A percentile compares a stretch with the other conserved stretches of the same genome.
phyloP scores from a whole-genome alignment of 2,888 invertebrate species.

The Trichogramma dendrolimi region DNA sequence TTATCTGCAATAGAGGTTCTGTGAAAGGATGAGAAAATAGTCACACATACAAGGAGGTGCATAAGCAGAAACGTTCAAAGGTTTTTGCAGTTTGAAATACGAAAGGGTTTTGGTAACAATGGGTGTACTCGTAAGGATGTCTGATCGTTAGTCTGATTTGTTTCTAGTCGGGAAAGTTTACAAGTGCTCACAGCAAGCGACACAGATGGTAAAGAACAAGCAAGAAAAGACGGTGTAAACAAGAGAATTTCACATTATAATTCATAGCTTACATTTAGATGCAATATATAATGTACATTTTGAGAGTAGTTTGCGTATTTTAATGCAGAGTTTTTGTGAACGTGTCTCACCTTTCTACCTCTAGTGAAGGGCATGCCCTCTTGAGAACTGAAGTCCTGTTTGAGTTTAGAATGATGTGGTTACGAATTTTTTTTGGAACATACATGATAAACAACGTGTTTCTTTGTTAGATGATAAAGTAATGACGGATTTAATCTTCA shows the following conservation, averaged over 20 bases:
- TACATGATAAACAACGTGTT: neutral
- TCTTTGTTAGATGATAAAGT: no score
- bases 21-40: no score
- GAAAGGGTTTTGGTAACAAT: no score
- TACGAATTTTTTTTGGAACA: constrained; percentile 1
- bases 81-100: no score
- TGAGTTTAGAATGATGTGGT: constrained; percentile 20
- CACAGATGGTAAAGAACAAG: no score
- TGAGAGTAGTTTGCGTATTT: neutral
- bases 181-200: no score
- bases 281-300: neutral
- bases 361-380: constrained; percentile 23
- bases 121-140: constrained; percentile 4
- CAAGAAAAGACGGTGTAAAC: no score
- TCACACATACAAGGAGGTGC: no score
- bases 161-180: neutral
- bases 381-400: constrained; percentile 21
- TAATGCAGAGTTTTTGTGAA: constrained; percentile 28
- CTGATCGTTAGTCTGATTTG: constrained; percentile 5
- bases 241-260: neutral
- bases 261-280: constrained; percentile 20
- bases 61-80: no score
- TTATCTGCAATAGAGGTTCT: constrained; percentile 12
- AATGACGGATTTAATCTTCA: no score
- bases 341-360: constrained; percentile 29